Conservation (phyloP, 1,140 invertebrate species). For the Drosophila obscura region DNA sequence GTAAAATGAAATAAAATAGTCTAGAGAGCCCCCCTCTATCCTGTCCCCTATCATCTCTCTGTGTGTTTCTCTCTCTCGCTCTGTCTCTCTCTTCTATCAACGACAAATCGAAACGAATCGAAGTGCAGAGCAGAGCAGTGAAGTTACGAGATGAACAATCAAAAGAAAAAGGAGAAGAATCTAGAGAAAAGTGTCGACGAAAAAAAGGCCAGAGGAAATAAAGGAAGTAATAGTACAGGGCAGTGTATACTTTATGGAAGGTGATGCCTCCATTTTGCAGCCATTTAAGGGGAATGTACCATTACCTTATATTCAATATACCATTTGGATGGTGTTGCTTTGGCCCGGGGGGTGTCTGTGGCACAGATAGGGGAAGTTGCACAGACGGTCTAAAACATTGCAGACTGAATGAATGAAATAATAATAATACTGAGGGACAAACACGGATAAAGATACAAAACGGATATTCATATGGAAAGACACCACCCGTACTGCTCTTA, state of each 20-base stretch:
- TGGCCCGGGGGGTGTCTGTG: background rate
- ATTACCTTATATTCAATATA: no score
- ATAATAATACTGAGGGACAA: constrained; percentile 9
- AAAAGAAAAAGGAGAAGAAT: constrained; percentile 14
- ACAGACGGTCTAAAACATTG: no score
- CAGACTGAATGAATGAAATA: constrained; percentile 1
- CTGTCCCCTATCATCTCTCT: constrained; percentile 1
- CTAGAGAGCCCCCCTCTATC: constrained; percentile 14
- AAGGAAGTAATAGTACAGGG: constrained; percentile 1
- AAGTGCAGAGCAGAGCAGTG: constrained; percentile 29
- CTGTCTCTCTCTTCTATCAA: constrained; percentile 7
- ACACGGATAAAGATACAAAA: background rate
- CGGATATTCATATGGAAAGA: no score
- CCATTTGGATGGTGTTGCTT: no score
- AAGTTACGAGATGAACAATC: no score
- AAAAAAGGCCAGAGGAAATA: background rate
- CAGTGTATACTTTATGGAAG: background rate
- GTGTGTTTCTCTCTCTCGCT: background rate
- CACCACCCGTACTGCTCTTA: background rate
- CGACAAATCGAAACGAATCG: constrained; percentile 52
- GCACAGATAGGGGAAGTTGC: no score
- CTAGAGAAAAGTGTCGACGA: constrained; percentile 21
- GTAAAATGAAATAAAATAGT: constrained; percentile 63
- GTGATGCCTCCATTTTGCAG: no score
- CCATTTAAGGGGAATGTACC: no score